Base-by-base conservation (phyloP, 2,797 vertebrate genomes). In the Anas capensis region DNA sequence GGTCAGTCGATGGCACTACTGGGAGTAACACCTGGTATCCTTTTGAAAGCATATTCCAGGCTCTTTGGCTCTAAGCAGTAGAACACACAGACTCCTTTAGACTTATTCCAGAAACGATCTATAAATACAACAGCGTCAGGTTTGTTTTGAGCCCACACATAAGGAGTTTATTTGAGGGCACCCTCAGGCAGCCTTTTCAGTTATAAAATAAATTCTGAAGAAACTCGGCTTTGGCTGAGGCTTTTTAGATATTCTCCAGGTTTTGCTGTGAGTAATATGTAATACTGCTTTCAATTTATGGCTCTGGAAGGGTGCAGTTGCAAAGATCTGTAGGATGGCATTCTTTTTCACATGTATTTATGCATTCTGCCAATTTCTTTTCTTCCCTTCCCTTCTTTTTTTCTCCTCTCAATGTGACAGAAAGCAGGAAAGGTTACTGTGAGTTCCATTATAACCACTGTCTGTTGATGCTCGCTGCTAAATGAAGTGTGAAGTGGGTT, bases 131-230 rank as follows among this genome's bases (percentile, higher is more conserved):
- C 71, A 93, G 71, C 1, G 0, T 80, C 68, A 89, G 78, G 88
- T 89, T 93, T 96, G 87, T 88, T 90, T 86, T 83, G 81, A 88
- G 88, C 91, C 81, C 61, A 78, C 86, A 62, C 81, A 57, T 75
- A 88, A 92, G 80, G 68, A 92, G 69, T 95, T 95, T 93, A 95
- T 96, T 95, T 89, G 92, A 95, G 95, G 92, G 65, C 60, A 96
- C 78, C 76, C 87, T 93, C 65, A 82, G 94, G 90, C 91, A 96
- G 70, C 71, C 65, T 93, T 87, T 96, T 87, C 69, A 60, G 75
- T 95, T 93, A 93, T 48, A 82, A 94, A 95, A 90, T 77, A 93
- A 84, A 88, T 89, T 92, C 40, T 91, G 83, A 88, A 95, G 34
- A 20, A 82, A 15, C 36, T 89, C 51, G 83, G 42, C 81, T 75